A percentile compares a stretch with the other conserved stretches of the same genome.
Evolutionary conservation across 2,797 vertebrate species (phyloP).

Genomic region (Antrozous pallidus): DNA sequence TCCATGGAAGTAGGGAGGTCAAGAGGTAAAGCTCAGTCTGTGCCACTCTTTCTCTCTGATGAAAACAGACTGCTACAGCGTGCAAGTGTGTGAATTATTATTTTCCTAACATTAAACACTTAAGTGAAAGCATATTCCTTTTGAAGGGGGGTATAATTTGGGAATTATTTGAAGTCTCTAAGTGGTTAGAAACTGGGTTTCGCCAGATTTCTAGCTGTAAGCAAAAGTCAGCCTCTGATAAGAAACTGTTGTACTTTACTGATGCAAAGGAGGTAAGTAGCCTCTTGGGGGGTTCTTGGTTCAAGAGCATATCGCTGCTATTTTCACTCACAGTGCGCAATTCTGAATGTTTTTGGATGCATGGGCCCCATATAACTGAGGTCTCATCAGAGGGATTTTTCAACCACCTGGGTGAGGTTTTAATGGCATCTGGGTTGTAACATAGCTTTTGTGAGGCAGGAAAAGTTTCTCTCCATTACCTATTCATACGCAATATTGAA

Average conservation of each 20-base stretch:
- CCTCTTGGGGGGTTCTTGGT: constrained; percentile 66
- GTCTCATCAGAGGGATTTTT: constrained; percentile 45
- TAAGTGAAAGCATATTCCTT: constrained; percentile 73
- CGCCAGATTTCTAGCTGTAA: constrained; percentile 74
- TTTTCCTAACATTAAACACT: constrained; percentile 70
- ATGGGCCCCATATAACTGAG: constrained; percentile 20
- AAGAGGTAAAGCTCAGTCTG: background rate
- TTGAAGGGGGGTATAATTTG: constrained; percentile 74
- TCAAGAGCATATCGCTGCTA: constrained; percentile 70
- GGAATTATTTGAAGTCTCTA: constrained; percentile 73
- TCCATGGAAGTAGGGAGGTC: background rate
- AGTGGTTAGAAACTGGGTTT: constrained; percentile 68
- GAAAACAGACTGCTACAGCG: constrained; percentile 44
- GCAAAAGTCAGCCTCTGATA: constrained; percentile 75
- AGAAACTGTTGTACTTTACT: constrained; percentile 72
- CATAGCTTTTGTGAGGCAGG: constrained; percentile 61
- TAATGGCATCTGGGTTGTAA: constrained; percentile 44
- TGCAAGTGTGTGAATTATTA: constrained; percentile 57
- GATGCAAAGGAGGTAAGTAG: constrained; percentile 70
- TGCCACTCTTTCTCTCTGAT: background rate
- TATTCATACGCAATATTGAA: constrained; percentile 72
- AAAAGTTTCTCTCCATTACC: constrained; percentile 67
- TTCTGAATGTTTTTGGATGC: constrained; percentile 63
- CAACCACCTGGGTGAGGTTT: constrained; percentile 39
- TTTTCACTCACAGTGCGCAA: constrained; percentile 52